These are phyloP conservation scores for Hydrotaea diabolus DNA, from an alignment of 2,888 invertebrate species.

Conservation along the genomic window DNA sequence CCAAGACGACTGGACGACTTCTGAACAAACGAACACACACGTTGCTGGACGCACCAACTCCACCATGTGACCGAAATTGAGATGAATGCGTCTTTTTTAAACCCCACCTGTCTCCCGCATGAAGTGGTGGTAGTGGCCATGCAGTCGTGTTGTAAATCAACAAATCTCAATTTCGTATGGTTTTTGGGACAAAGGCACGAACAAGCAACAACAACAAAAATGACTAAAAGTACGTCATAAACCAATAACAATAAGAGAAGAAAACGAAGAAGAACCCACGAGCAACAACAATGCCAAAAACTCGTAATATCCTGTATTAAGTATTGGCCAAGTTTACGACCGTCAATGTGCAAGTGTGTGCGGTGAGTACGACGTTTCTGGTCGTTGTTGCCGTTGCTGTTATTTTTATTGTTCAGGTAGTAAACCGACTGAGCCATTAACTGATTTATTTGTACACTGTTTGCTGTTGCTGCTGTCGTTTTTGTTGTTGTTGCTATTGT, in stretches of 20 bases:
- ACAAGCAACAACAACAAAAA: not conserved
- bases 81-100: not conserved
- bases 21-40: not conserved
- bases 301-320: conserved; percentile 16
- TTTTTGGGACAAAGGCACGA: not conserved
- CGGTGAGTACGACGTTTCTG: not conserved
- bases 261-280: too few species aligned
- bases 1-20: not conserved
- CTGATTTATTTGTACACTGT: conserved; percentile 62
- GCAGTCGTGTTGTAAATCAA: conserved; percentile 9
- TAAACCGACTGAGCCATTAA: conserved; percentile 60
- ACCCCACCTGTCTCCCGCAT: too few species aligned
- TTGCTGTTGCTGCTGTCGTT: conserved; percentile 30
- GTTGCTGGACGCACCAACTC: too few species aligned
- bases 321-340: conserved; percentile 50
- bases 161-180: conserved; percentile 7
- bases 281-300: not conserved
- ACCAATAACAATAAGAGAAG: not conserved
- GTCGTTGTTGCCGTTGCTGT: conserved; percentile 11
- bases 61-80: not conserved
- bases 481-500: conserved; percentile 25
- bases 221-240: conserved; percentile 4
- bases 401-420: conserved; percentile 61
- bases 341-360: not conserved
- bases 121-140: not conserved